phyloP scores from a whole-genome alignment of 2,797 vertebrate species.

The Poliocrania exsul region DNA sequence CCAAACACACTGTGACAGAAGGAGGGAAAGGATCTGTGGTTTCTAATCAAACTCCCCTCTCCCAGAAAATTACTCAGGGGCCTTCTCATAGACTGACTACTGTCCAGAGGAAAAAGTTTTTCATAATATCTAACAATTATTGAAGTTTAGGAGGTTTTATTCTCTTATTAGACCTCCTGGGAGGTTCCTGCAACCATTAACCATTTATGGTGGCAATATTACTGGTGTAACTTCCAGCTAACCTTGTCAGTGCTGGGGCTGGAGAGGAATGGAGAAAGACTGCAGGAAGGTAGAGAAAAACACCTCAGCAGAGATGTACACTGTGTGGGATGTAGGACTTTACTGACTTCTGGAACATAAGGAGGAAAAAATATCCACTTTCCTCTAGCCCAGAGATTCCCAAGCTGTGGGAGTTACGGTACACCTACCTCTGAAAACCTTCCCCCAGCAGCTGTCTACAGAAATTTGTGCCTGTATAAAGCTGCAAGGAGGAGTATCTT shows the following conservation, averaged over 20 bases:
- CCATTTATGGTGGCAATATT: background rate
- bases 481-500: background rate
- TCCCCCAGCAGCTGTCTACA: slow-evolving; percentile 27
- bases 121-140: background rate
- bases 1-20: background rate
- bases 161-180: background rate
- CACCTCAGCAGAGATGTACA: background rate
- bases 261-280: background rate
- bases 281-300: background rate
- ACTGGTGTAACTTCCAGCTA: background rate
- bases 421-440: slow-evolving; percentile 32
- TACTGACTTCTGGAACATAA: background rate
- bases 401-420: background rate
- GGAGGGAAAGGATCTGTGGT: background rate
- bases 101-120: background rate
- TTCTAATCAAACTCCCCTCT: background rate
- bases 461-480: slow-evolving; percentile 13
- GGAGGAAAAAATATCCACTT: background rate
- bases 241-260: background rate
- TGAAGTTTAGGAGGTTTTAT: background rate
- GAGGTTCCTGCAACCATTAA: background rate
- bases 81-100: background rate
- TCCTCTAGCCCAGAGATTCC: slow-evolving; percentile 26
- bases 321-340: slow-evolving; percentile 8
- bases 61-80: background rate